Conservation (phyloP, 1,140 invertebrate genomes). For the Drosophila lacertosa region DNA sequence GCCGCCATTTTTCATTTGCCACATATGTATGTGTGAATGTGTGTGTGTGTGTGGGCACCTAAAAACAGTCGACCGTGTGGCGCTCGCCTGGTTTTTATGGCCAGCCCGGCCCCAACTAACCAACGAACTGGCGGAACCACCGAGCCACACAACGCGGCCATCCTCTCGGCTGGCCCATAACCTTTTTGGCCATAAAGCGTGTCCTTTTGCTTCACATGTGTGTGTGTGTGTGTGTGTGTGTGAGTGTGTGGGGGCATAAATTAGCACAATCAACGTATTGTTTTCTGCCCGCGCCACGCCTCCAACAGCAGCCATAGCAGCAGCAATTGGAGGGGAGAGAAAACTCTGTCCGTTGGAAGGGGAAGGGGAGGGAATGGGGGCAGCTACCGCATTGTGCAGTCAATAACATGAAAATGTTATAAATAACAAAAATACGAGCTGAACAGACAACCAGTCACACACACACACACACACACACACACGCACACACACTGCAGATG, state of each 20-base stretch:
- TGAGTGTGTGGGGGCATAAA: constrained; percentile 62
- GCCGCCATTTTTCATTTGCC: constrained; percentile 73
- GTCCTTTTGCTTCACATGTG: constrained; percentile 48
- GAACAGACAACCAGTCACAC: constrained; percentile 15
- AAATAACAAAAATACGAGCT: constrained; percentile 75
- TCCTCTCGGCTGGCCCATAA: constrained; percentile 51
- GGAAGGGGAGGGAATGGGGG: background rate
- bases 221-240: constrained; percentile 1
- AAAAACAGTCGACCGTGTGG: constrained; percentile 75
- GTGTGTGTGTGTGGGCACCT: constrained; percentile 58
- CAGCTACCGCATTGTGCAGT: constrained; percentile 49
- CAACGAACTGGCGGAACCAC: constrained; percentile 3
- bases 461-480: constrained; percentile 6
- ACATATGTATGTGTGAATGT: constrained; percentile 8
- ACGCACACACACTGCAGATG: constrained; percentile 4
- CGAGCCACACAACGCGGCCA: constrained; percentile 18
- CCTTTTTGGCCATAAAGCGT: constrained; percentile 75
- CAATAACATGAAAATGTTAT: constrained; percentile 81
- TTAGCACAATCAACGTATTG: constrained; percentile 82
- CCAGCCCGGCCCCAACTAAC: constrained; percentile 43
- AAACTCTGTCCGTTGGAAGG: no score
- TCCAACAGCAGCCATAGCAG: constrained; percentile 9
- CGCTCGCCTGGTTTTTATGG: constrained; percentile 77
- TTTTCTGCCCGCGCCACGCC: constrained; percentile 66
- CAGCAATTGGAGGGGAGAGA: background rate